These are phyloP conservation scores for Nesogale talazaci DNA, from an alignment of 2,113 vertebrate species.

Conservation along the genomic window DNA sequence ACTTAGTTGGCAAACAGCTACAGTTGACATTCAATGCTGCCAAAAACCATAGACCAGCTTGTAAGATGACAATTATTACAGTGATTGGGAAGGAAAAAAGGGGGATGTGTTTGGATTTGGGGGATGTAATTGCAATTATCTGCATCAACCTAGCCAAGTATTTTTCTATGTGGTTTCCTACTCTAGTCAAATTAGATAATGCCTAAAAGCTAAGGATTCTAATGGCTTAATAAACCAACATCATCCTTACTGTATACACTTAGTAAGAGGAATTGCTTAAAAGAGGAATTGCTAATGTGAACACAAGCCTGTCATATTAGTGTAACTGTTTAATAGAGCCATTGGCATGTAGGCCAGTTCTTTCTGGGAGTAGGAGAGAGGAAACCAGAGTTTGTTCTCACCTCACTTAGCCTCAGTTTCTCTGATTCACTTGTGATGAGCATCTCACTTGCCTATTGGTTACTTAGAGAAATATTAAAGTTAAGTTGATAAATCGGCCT, in stretches of 20 bases:
- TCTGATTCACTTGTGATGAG: background rate
- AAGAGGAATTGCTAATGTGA: background rate
- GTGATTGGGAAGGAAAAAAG: background rate
- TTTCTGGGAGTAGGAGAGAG: background rate
- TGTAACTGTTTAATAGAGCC: background rate
- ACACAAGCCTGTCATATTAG: background rate
- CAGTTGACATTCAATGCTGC: background rate
- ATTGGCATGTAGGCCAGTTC: fast-evolving
- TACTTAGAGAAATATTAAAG: background rate
- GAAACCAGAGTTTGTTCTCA: background rate
- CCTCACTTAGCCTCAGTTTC: background rate
- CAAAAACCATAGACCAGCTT: background rate
- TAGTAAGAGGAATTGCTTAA: background rate
- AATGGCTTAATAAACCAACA: background rate
- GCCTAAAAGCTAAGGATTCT: slow-evolving; percentile 50
- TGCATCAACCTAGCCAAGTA: slow-evolving; percentile 50
- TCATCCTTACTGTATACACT: background rate
- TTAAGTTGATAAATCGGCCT: slow-evolving; percentile 45
- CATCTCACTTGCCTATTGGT: background rate
- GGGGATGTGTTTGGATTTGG: slow-evolving; percentile 8
- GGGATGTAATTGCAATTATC: background rate
- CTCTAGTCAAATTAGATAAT: slow-evolving; percentile 32
- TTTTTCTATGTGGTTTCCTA: background rate
- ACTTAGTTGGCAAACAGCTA: slow-evolving; percentile 32
- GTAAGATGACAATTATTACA: slow-evolving; percentile 23